These are phyloP conservation scores for Oxyruncus cristatus DNA, from an alignment of 2,113 vertebrate genomes.

Conservation along the genomic window DNA sequence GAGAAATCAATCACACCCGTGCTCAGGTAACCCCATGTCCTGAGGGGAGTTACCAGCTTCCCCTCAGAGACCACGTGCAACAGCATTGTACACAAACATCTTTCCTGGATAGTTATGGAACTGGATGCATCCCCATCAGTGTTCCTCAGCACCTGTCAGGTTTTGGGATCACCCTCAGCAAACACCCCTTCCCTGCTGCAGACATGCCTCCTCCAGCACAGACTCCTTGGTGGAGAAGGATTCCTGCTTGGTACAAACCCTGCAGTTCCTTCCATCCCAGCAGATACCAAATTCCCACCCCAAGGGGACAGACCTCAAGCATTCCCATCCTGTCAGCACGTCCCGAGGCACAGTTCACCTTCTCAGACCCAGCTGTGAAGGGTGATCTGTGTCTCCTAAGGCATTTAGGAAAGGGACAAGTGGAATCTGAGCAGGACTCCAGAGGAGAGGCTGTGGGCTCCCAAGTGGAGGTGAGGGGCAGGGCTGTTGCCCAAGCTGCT, in stretches of 20 bases:
- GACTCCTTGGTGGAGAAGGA: neutral
- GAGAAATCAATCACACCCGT: fast-evolving
- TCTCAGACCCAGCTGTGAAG: neutral
- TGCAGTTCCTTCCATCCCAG: neutral
- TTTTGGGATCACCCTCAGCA: neutral
- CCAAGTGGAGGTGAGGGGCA: neutral
- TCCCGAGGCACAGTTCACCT: neutral
- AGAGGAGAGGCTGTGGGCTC: neutral
- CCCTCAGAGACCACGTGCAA: neutral
- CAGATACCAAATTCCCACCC: neutral
- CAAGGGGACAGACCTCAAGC: neutral
- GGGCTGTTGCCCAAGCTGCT: neutral
- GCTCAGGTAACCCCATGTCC: neutral
- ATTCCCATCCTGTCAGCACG: neutral
- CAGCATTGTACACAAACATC: neutral
- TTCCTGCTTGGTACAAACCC: neutral
- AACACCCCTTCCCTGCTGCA: neutral
- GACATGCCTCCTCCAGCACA: neutral
- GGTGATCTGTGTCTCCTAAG: neutral
- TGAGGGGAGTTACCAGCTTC: neutral
- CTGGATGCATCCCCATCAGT: too few species aligned
- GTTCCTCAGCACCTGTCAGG: neutral
- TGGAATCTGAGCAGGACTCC: neutral
- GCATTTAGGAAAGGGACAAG: neutral
- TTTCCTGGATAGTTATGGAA: neutral